Evolutionary conservation across 2,888 invertebrate genomes (phyloP).

Genomic region (Brachynemurus nebulosus): DNA sequence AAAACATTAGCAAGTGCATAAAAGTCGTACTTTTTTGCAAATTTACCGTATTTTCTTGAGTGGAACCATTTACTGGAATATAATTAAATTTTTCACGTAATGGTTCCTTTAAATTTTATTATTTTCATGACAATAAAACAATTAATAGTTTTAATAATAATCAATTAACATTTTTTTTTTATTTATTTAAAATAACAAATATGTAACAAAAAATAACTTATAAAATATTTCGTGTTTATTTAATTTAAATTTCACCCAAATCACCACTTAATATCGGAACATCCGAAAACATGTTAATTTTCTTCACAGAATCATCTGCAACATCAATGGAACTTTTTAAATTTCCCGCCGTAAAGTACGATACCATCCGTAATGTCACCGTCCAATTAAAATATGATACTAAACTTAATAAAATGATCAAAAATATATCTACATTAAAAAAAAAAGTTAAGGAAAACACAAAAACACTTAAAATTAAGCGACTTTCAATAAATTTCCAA

Average conservation of each 20-base stretch:
- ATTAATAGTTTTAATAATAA: too few relatives aligned
- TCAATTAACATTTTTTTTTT: too few relatives aligned
- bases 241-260: background rate
- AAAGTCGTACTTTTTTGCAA: too few relatives aligned
- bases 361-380: slow-evolving; percentile 18
- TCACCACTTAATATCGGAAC: background rate
- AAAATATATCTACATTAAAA: slow-evolving; percentile 21
- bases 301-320: background rate
- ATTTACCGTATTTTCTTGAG: too few relatives aligned
- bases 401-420: slow-evolving; percentile 21
- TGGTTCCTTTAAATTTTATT: too few relatives aligned
- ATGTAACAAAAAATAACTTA: background rate
- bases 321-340: background rate
- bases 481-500: too few relatives aligned
- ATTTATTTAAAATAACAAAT: too few relatives aligned
- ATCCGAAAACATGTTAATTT: background rate
- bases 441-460: slow-evolving; percentile 19
- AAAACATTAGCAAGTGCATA: too few relatives aligned
- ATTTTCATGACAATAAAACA: too few relatives aligned
- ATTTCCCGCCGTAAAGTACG: background rate
- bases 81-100: too few relatives aligned
- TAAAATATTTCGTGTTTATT: too few relatives aligned
- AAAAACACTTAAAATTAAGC: background rate
- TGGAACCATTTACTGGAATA: too few relatives aligned
- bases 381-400: slow-evolving; percentile 24